Percentiles rank a stretch among this genome's conserved stretches.
phyloP scores from a whole-genome alignment of 2,888 invertebrate genomes.

The Macrophya alboannulata region DNA sequence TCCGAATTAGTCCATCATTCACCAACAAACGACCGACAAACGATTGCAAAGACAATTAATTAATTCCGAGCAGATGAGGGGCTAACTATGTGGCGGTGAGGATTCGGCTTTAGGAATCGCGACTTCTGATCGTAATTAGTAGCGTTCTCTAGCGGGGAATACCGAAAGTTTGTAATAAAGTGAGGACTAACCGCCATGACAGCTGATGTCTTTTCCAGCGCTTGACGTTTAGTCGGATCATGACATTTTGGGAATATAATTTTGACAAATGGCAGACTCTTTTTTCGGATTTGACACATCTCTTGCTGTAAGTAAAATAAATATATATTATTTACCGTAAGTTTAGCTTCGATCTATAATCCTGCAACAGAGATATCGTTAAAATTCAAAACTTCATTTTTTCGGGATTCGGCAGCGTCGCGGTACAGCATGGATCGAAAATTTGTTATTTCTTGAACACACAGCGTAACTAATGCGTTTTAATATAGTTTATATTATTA shows the following conservation, averaged over 20 bases:
- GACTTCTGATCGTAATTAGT: neutral
- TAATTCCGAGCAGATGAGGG: too few species aligned
- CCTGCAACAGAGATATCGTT: neutral
- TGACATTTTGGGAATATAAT: constrained; percentile 78
- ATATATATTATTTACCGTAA: constrained; percentile 1
- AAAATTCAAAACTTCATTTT: constrained; percentile 47
- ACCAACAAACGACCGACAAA: too few species aligned
- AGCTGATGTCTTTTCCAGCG: constrained; percentile 76
- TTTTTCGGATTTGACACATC: constrained; percentile 93
- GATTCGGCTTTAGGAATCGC: constrained; percentile 25
- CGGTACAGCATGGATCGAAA: constrained; percentile 61
- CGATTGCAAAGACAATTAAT: too few species aligned
- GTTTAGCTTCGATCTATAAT: neutral
- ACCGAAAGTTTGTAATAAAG: constrained; percentile 12
- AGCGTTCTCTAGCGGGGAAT: constrained; percentile 47
- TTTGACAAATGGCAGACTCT: constrained; percentile 90
- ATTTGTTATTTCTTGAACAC: constrained; percentile 45
- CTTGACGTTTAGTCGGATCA: constrained; percentile 79
- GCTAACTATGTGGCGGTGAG: too few species aligned
- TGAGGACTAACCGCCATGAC: constrained; percentile 73
- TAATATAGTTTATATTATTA: neutral
- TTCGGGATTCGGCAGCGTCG: constrained; percentile 67
- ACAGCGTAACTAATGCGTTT: constrained; percentile 45
- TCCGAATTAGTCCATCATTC: too few species aligned
- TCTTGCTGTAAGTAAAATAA: constrained; percentile 86